These are phyloP conservation scores for Phragmatobia fuliginosa DNA, from an alignment of 2,888 invertebrate species.

Conservation along the genomic window DNA sequence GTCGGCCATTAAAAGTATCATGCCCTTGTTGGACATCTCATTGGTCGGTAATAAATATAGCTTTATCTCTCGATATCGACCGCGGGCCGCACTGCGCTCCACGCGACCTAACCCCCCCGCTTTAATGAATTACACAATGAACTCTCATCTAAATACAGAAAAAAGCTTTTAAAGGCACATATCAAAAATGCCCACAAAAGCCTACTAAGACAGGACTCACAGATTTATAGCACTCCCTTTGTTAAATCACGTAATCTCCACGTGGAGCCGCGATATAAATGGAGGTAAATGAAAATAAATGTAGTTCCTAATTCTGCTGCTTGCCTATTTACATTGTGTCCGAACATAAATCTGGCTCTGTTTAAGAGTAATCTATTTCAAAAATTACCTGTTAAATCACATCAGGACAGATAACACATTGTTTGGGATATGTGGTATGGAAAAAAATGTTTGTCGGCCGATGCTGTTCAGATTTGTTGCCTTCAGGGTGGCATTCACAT, in stretches of 20 bases:
- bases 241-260: slow-evolving; percentile 87
- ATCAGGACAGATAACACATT: slow-evolving; percentile 84
- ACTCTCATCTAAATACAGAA: slow-evolving; percentile 87
- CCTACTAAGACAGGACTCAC: slow-evolving; percentile 85
- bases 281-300: slow-evolving; percentile 86
- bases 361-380: slow-evolving; percentile 82
- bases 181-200: slow-evolving; percentile 87
- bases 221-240: slow-evolving; percentile 85
- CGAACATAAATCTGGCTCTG: slow-evolving; percentile 78
- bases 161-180: slow-evolving; percentile 87
- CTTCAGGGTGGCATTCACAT: slow-evolving; percentile 82
- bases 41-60: slow-evolving; percentile 81
- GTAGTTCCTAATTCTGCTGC: slow-evolving; percentile 85
- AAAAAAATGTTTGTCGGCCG: slow-evolving; percentile 81
- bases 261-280: slow-evolving; percentile 85
- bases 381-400: slow-evolving; percentile 87
- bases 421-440: slow-evolving; percentile 77
- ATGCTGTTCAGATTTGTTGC: slow-evolving; percentile 75
- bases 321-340: slow-evolving; percentile 83
- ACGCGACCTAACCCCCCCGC: slow-evolving; percentile 78
- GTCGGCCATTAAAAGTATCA: slow-evolving; percentile 77
- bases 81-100: slow-evolving; percentile 73
- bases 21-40: slow-evolving; percentile 78
- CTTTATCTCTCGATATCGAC: slow-evolving; percentile 85
- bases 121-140: slow-evolving; percentile 87